These are phyloP conservation scores for Nemotelus nigrinus DNA, from an alignment of 2,888 invertebrate species.

Conservation along the genomic window DNA sequence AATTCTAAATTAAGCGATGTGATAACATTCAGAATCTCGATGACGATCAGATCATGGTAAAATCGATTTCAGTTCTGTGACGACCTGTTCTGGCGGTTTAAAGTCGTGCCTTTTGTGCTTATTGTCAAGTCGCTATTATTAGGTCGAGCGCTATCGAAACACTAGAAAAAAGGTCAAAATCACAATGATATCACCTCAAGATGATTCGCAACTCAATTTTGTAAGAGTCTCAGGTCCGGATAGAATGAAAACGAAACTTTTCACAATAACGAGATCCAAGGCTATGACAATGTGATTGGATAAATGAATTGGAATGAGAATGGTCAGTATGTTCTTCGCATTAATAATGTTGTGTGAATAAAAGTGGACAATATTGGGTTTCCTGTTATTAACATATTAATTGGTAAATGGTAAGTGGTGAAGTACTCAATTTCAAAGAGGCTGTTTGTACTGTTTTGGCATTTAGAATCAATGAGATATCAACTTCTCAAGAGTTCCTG, in stretches of 20 bases:
- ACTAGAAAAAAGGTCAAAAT: background rate
- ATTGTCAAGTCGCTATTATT: conserved; percentile 1
- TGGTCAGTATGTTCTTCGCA: no score
- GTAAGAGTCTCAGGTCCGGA: background rate
- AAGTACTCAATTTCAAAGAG: no score
- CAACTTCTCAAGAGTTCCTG: no score
- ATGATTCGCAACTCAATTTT: background rate
- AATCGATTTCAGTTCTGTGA: background rate
- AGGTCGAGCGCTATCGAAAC: background rate
- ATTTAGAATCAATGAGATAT: no score
- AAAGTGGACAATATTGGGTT: no score
- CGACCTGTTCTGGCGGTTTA: background rate
- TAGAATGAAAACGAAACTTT: conserved; percentile 7
- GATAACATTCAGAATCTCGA: background rate
- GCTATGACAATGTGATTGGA: no score
- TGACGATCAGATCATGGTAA: background rate
- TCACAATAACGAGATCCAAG: no score
- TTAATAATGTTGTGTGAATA: no score
- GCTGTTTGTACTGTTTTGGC: no score
- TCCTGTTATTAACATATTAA: no score
- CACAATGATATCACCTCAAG: conserved; percentile 12
- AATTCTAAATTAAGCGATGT: background rate
- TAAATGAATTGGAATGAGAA: no score
- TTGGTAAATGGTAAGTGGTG: no score
- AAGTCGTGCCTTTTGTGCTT: background rate